Conservation (phyloP, 1,140 invertebrate genomes). For the Drosophila pectinifera region DNA sequence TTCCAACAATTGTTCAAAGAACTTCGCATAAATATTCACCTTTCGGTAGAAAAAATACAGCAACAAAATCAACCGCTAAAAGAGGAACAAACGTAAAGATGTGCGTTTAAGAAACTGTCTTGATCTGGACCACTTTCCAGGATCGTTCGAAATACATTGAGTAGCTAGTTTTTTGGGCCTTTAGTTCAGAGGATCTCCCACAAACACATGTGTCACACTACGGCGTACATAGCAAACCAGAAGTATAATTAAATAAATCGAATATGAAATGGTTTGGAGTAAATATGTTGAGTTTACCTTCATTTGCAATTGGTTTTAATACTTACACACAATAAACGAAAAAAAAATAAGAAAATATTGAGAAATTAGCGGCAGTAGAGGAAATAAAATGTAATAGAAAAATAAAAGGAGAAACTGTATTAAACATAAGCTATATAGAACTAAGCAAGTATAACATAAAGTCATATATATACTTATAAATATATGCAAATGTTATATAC, state of each 20-base stretch:
- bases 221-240: slow-evolving; percentile 31
- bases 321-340: slow-evolving; percentile 35
- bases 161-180: slow-evolving; percentile 22
- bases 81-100: not conserved
- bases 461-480: slow-evolving; percentile 58
- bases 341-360: slow-evolving; percentile 22
- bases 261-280: slow-evolving; percentile 32
- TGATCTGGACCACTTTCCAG: slow-evolving; percentile 3
- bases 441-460: slow-evolving; percentile 67
- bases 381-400: slow-evolving; percentile 43
- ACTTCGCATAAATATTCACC: slow-evolving; percentile 3
- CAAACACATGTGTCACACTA: slow-evolving; percentile 33
- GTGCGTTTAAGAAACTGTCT: not conserved
- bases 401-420: slow-evolving; percentile 46
- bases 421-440: slow-evolving; percentile 54
- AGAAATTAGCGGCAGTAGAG: slow-evolving; percentile 46
- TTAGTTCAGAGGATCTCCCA: slow-evolving; percentile 44
- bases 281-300: slow-evolving; percentile 44
- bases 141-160: slow-evolving; percentile 9
- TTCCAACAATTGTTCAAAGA: slow-evolving; percentile 24
- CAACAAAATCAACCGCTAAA: slow-evolving; percentile 4
- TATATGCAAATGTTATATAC: slow-evolving; percentile 68
- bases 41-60: slow-evolving; percentile 6
- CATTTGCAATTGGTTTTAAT: slow-evolving; percentile 57
- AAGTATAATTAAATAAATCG: slow-evolving; percentile 31